Conservation (phyloP, 2,113 vertebrate genomes). For the Emydocephalus ijimae region DNA sequence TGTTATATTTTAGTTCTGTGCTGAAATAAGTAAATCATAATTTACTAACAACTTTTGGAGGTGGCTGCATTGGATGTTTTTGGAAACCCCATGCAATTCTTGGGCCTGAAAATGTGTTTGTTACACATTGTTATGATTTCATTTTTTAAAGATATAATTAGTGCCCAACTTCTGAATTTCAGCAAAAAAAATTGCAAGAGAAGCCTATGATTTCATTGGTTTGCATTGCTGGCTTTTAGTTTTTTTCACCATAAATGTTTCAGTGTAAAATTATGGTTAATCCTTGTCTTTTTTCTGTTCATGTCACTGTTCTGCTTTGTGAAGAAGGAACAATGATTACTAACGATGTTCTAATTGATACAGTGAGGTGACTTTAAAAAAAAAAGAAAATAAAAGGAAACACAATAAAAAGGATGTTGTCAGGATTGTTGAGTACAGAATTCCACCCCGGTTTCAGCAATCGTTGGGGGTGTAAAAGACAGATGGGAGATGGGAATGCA, state of each 20-base stretch:
- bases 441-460: neutral
- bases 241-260: neutral
- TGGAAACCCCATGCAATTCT: neutral
- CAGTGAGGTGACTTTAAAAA: neutral
- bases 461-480: slow-evolving; percentile 7
- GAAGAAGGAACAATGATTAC: slow-evolving; percentile 13
- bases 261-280: slow-evolving; percentile 38
- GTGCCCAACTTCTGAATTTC: neutral
- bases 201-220: neutral
- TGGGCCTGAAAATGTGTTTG: neutral
- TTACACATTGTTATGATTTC: neutral
- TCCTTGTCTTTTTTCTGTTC: slow-evolving; percentile 8
- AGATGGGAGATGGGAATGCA: slow-evolving; percentile 22
- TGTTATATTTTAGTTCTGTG: neutral
- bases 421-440: neutral
- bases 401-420: neutral
- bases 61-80: neutral
- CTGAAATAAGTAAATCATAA: neutral
- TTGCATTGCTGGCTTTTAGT: neutral
- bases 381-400: neutral
- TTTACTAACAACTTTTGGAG: neutral
- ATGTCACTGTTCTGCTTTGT: slow-evolving; percentile 34
- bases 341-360: slow-evolving; percentile 22
- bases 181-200: neutral
- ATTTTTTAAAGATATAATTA: neutral